Evolutionary conservation across 2,888 invertebrate species (phyloP).

Genomic region (Zootermopsis nevadensis): DNA sequence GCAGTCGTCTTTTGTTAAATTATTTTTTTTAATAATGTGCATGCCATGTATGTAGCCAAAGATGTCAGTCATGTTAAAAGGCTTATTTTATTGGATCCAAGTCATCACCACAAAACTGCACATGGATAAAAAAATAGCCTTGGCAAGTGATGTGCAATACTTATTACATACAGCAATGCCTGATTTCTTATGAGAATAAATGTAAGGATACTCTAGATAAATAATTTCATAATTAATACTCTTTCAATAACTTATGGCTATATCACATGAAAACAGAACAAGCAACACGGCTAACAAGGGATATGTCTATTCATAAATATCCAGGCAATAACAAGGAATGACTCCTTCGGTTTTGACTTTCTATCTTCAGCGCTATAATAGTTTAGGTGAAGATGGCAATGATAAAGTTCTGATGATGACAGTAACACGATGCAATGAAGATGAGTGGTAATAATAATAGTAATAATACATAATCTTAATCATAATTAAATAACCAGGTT

Average conservation of each 20-base stretch:
- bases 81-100: slow-evolving; percentile 20
- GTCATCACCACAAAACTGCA: background rate
- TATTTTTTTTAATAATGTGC: slow-evolving; percentile 34
- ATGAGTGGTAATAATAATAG: slow-evolving; percentile 41
- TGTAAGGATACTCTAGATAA: slow-evolving; percentile 45
- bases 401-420: background rate
- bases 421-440: background rate
- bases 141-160: slow-evolving; percentile 35
- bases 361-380: slow-evolving; percentile 25
- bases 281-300: slow-evolving; percentile 55
- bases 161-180: slow-evolving; percentile 38
- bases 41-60: slow-evolving; percentile 37
- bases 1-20: slow-evolving; percentile 34
- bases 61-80: slow-evolving; percentile 23
- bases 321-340: slow-evolving; percentile 53
- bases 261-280: slow-evolving; percentile 55
- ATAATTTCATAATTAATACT: slow-evolving; percentile 48
- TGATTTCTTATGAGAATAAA: slow-evolving; percentile 44
- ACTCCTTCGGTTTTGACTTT: slow-evolving; percentile 36
- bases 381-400: background rate
- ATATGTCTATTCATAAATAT: slow-evolving; percentile 54
- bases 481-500: slow-evolving; percentile 37
- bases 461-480: slow-evolving; percentile 43
- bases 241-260: slow-evolving; percentile 55
- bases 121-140: slow-evolving; percentile 24